Percentiles rank a stretch among this genome's conserved stretches.
Evolutionary conservation across 2,113 vertebrate genomes (phyloP).

Genomic region (Phylloscopus whistleri): DNA sequence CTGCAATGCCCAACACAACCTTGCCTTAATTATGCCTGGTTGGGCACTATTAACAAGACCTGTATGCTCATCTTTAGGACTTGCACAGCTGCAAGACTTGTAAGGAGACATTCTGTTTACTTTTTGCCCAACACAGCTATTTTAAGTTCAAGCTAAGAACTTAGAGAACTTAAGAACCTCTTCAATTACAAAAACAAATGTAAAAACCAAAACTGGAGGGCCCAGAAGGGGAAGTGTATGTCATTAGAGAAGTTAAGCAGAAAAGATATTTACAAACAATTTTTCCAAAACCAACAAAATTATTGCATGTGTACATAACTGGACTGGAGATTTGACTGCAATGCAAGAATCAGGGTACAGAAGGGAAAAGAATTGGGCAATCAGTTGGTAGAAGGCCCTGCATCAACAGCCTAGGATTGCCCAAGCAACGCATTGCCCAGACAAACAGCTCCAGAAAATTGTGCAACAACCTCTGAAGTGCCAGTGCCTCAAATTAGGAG

Average conservation of each 20-base stretch:
- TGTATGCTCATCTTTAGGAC: not conserved
- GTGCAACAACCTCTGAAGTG: not conserved
- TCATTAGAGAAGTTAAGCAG: not conserved
- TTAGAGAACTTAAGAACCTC: not conserved
- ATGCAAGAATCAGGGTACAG: not conserved
- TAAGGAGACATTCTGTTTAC: not conserved
- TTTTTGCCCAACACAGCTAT: not conserved
- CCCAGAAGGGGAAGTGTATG: not conserved
- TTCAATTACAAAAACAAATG: not conserved
- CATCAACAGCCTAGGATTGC: not conserved
- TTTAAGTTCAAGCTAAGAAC: not conserved
- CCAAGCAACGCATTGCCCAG: not conserved
- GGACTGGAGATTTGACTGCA: not conserved
- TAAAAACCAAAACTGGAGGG: not conserved
- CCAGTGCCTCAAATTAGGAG: not conserved
- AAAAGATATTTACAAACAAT: not conserved
- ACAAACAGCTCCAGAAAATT: conserved; percentile 1
- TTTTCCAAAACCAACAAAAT: not conserved
- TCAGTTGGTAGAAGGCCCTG: not conserved
- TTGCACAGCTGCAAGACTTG: not conserved
- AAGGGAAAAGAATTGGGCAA: not conserved
- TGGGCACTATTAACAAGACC: not conserved
- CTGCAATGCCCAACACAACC: not conserved
- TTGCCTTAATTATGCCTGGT: not conserved
- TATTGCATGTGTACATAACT: not conserved